Evolutionary conservation across 2,888 invertebrate genomes (phyloP), one percentile per base, ranked within the genome.

Genomic region (Smittia aterrima): DNA sequence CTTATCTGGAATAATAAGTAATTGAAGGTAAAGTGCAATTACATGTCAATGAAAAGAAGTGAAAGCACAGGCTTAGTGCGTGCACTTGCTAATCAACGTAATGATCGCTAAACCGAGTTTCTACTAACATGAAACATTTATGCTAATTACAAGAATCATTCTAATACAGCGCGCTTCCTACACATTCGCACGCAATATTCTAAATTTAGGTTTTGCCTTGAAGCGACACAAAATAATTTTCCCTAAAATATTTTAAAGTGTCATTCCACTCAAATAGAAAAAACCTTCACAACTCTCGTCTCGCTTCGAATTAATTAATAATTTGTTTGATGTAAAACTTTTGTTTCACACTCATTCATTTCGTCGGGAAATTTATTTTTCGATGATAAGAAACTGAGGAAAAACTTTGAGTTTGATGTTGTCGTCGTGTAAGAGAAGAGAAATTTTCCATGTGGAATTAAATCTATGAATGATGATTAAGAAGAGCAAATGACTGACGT

Each of bases 201-300:
- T 47, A 47, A 47, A 47, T 47, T 47, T 47, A 47, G 47, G 47
- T 11, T n/a, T 47, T n/a, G 47, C 38, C 6, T 38, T 38, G 6
- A 38, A 47, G 11, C n/a, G 47, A 47, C 13, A 16, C 47, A n/a
- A 47, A 47, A 47, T 11, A 47, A 47, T 47, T 47, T n/a, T 47
- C 47, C 47, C 11, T 47, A 58, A 58, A 9, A 32, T 47, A 16
- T 58, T 58, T 58, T 58, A 58, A 58, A 20, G 22, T 58, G 58
- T 58, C 58, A 18, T 58, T 58, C 20, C 9, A 58, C 58, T 18
- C n/a, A 58, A 58, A 54, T n/a, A 64, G 64, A 18, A 64, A 64
- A 25, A 64, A 68, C 68, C 68, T 41, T 47, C 68, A 68, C 68
- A 68, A 25, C 47, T 41, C 9, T 68, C 47, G 4, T 22, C 18